Percentiles rank a stretch among this genome's conserved stretches.
phyloP scores from a whole-genome alignment of 1,140 invertebrate genomes.

The Aphaenogaster rudis region DNA sequence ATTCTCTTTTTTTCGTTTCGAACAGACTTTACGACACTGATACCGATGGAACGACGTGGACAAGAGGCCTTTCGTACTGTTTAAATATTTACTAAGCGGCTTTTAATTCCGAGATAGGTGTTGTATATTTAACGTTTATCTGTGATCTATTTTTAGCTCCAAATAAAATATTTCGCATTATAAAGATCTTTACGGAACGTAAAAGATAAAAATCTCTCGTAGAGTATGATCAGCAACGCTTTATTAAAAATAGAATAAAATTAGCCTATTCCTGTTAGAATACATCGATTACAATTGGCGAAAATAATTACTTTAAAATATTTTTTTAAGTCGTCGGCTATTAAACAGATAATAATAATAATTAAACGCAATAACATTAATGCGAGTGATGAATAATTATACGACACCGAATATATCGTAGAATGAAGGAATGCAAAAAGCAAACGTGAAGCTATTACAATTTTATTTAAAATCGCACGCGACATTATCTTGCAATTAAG shows the following conservation, averaged over 20 bases:
- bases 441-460: conserved; percentile 66
- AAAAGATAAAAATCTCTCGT: neutral
- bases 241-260: conserved; percentile 22
- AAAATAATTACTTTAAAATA: neutral
- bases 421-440: conserved; percentile 71
- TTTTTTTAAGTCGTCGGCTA: neutral
- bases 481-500: neutral
- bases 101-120: conserved; percentile 54
- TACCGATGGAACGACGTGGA: conserved; percentile 38
- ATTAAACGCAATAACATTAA: conserved; percentile 61
- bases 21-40: conserved; percentile 55
- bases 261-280: neutral
- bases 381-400: conserved; percentile 21
- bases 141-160: neutral
- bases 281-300: conserved; percentile 4
- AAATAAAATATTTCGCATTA: conserved; percentile 9
- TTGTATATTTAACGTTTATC: conserved; percentile 31
- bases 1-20: conserved; percentile 35
- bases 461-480: conserved; percentile 51
- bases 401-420: conserved; percentile 39
- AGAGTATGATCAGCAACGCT: neutral
- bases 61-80: conserved; percentile 57
- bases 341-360: conserved; percentile 36
- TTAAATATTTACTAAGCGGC: conserved; percentile 54
- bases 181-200: neutral